Evolutionary conservation across 23 tunicate genomes (phyloP), one percentile per base, ranked within the genome.

Genomic region (Botrylloides violaceus): DNA sequence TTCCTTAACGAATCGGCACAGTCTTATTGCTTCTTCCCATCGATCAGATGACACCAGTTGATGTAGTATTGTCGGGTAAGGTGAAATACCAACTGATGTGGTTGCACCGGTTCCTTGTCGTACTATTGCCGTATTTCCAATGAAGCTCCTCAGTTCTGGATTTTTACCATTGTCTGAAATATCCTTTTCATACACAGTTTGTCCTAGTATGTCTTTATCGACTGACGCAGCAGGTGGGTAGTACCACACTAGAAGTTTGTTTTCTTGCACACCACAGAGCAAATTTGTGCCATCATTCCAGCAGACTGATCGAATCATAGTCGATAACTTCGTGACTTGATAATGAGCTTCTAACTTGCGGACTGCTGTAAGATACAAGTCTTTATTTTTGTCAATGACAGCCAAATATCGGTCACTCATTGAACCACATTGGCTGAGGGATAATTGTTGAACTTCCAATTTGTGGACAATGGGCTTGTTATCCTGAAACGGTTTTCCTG

Each of bases 201-300:
- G 70, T 31, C 73, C 71, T 29, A 90, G 55, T 31, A 90, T 90
- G 36, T 70, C 83, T 36, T 75, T 66, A 58, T 90, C 97, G 2
- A 83, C 80, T 29, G 86, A 71, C 27, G 81, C 38, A 35, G 78
- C 82, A 23, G 81, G 64, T 43, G 97, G 97, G 49, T 83, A 90
- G 57, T 47, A 79, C 97, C 97, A 90, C 26, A 90, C 85, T 25
- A 79, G 29, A 25, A 90, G 53, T 29, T 72, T 83, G 18, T 79
- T 77, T 57, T 90, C 90, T 26, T 77, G 79, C 24, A 90, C 71
- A 7, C 90, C 97, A 75, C 97, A 90, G 5, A 90, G 79, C 82
- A 90, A 73, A 36, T 90, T 90, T 2, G 76, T 80, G 12, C 59
- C 57, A 31, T 65, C 57, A 39, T 90, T 90, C 97, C 97, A 90